Evolutionary conservation across 1,140 invertebrate genomes (phyloP), one percentile per base, ranked within the genome.

Genomic region (Drosophila teissieri): DNA sequence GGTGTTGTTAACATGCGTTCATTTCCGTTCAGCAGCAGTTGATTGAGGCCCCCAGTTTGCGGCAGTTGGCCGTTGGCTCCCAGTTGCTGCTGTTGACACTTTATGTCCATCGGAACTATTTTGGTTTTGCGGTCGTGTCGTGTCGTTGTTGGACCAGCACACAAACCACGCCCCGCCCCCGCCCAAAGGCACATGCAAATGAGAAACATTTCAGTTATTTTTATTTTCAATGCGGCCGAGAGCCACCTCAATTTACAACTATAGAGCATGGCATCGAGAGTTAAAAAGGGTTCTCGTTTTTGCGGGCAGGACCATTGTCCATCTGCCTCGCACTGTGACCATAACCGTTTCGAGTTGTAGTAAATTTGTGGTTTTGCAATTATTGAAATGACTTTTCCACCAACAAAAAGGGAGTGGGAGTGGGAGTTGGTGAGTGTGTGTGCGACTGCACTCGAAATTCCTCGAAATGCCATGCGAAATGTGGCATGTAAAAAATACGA

Each of bases 341-440:
- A 73, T 77, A 60, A 51, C 76, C 67, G 79, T 89, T 88, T 80
- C 84, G 84, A 90, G 84, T 80, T 91, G 86, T 81, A 91, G 90
- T 91, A 91, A 91, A 91, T 91, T 91, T 91, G 90, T 91, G 90
- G 90, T 91, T 91, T 91, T 84, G 90, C 82, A 91, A 91, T 91
- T 91, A 91, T 91, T 90, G 90, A 91, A 91, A 91, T 91, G 86
- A 91, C 90, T 91, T 82, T 80, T 78, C 48, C 73, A 22, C 37
- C 65, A 54, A 55, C 64, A 22, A 48, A 45, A 19, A 67, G 58
- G 31, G 40, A 45, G 44, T 15, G 48, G 27, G 36, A 17, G 44
- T 63, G 58, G 31, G 40, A 45, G 37, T 15, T 40, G 22, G 36
- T 22, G 45, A 36, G 12, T n/a, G 11, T 39, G 37, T 37, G 39